phyloP scores from a whole-genome alignment of 1,140 invertebrate genomes.

The Sweltsa coloradensis region DNA sequence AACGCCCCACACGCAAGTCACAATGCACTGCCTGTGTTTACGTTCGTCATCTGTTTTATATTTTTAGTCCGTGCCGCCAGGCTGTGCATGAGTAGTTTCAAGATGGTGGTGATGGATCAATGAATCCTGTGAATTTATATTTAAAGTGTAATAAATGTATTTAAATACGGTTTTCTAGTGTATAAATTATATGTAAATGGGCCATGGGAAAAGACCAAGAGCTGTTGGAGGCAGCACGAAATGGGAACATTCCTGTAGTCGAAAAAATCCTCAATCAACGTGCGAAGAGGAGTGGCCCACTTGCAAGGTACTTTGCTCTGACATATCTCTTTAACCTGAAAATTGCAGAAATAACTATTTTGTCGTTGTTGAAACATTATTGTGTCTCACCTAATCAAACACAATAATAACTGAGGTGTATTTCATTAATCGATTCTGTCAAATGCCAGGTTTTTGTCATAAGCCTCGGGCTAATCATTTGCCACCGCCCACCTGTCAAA shows the following conservation, averaged over 20 bases:
- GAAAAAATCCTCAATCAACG: constrained; percentile 83
- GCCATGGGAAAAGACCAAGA: constrained; percentile 93
- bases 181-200: constrained; percentile 39
- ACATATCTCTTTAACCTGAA: no score
- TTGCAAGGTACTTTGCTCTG: constrained; percentile 60
- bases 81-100: constrained; percentile 37
- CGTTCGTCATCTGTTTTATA: constrained; percentile 10
- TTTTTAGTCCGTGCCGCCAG: constrained; percentile 27
- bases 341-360: no score
- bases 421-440: no score
- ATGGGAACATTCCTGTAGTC: constrained; percentile 74
- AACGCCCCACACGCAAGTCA: no score
- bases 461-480: no score
- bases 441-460: no score
- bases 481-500: no score
- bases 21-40: no score
- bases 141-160: constrained; percentile 42
- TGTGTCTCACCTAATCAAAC: no score
- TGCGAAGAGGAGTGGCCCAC: constrained; percentile 81
- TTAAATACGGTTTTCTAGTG: constrained; percentile 35
- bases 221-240: constrained; percentile 86
- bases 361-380: no score
- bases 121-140: constrained; percentile 48
- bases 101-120: constrained; percentile 62
- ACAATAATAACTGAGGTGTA: no score